These are phyloP conservation scores for Psilopsiagon aymara DNA, from an alignment of 2,113 vertebrate species.

Conservation along the genomic window DNA sequence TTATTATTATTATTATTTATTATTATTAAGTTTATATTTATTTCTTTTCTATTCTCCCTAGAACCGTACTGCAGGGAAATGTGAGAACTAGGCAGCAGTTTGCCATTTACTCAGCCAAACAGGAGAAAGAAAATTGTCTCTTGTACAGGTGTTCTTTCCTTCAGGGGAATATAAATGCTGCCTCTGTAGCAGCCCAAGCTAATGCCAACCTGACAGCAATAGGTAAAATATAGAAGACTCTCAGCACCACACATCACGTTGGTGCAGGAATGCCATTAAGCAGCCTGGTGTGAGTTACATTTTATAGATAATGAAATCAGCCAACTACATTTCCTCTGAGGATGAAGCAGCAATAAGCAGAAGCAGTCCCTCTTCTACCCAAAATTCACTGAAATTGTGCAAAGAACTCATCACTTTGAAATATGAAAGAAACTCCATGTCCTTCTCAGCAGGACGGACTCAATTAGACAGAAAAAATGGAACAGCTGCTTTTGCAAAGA, in stretches of 20 bases:
- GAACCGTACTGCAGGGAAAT: not conserved
- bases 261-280: not conserved
- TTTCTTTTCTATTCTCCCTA: not conserved
- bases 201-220: not conserved
- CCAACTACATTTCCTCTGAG: slow-evolving; percentile 12
- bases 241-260: accelerated
- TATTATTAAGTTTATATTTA: not conserved
- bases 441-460: slow-evolving; percentile 56
- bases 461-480: slow-evolving; percentile 58
- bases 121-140: not conserved
- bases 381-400: slow-evolving; percentile 29
- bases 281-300: not conserved
- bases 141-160: not conserved
- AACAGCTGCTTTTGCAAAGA: slow-evolving; percentile 65
- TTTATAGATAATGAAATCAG: not conserved
- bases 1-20: accelerated
- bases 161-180: not conserved
- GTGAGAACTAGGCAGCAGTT: not conserved
- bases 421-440: slow-evolving; percentile 47
- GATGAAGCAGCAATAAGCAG: slow-evolving; percentile 7
- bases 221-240: not conserved
- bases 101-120: not conserved
- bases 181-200: not conserved
- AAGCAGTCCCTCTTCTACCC: not conserved
- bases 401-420: slow-evolving; percentile 30